Percentiles rank a stretch among this genome's conserved stretches.
phyloP scores from a whole-genome alignment of 2,113 vertebrate genomes.

The Cinclus mexicanus region DNA sequence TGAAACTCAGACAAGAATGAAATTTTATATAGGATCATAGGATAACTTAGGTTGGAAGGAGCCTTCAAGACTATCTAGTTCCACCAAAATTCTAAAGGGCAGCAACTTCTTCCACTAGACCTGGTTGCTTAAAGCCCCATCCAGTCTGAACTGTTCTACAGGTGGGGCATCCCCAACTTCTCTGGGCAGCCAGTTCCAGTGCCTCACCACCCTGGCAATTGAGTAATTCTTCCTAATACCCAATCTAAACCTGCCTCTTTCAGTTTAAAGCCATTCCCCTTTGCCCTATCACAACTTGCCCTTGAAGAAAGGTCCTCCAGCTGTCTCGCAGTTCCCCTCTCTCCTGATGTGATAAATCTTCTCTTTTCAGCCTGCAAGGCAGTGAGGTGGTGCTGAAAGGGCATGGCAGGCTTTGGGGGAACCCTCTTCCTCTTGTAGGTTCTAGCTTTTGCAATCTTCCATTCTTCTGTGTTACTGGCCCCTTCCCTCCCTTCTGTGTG shows the following conservation, averaged over 20 bases:
- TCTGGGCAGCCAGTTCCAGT: not conserved
- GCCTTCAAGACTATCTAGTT: not conserved
- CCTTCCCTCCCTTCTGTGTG: not conserved
- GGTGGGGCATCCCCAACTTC: not conserved
- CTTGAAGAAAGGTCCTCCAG: not conserved
- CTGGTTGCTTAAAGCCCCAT: not conserved
- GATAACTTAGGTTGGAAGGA: not conserved
- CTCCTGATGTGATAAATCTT: not conserved
- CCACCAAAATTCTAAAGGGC: no score
- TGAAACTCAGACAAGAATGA: not conserved
- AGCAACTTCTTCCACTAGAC: not conserved
- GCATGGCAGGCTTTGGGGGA: not conserved
- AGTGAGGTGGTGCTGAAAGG: not conserved
- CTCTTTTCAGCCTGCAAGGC: not conserved
- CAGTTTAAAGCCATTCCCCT: not conserved
- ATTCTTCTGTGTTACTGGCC: not conserved
- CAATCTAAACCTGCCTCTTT: not conserved
- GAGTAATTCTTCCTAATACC: not conserved
- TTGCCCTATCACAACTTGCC: not conserved
- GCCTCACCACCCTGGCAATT: not conserved
- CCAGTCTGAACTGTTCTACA: not conserved
- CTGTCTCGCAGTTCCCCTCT: not conserved
- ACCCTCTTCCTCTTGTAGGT: not conserved
- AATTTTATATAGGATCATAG: not conserved
- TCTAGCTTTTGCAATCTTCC: not conserved